Evolutionary conservation across 2,888 invertebrate genomes (phyloP).

Genomic region (Zygaena filipendulae): DNA sequence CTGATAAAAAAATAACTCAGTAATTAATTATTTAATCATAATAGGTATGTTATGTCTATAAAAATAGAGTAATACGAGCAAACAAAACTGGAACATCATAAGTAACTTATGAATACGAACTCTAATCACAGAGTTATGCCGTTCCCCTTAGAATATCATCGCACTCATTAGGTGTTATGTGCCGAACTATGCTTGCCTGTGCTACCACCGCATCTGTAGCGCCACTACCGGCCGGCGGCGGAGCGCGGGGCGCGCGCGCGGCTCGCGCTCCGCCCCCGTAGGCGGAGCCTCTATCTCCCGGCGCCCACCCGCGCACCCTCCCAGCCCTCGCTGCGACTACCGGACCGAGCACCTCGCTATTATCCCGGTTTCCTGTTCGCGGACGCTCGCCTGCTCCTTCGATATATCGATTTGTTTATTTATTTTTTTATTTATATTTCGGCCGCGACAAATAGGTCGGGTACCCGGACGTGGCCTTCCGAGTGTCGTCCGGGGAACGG

Average conservation of each 20-base stretch:
- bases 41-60: too few relatives aligned
- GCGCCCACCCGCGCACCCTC: constrained; percentile 23
- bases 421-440: too few relatives aligned
- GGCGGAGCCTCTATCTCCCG: constrained; percentile 25
- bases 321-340: constrained; percentile 23
- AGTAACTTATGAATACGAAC: too few relatives aligned
- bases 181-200: too few relatives aligned
- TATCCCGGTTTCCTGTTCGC: constrained; percentile 65
- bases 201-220: too few relatives aligned
- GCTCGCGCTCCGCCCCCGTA: constrained; percentile 26
- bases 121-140: too few relatives aligned
- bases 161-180: too few relatives aligned
- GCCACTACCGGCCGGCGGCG: constrained; percentile 16
- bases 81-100: too few relatives aligned
- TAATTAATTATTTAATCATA: too few relatives aligned
- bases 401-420: constrained; percentile 65
- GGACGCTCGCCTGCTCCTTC: constrained; percentile 55
- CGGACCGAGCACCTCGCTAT: constrained; percentile 50
- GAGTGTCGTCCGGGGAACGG: constrained; percentile 34
- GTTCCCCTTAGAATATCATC: too few relatives aligned
- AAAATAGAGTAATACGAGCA: too few relatives aligned
- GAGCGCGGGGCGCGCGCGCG: constrained; percentile 29
- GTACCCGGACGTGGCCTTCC: constrained; percentile 38
- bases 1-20: too few relatives aligned
- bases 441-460: constrained; percentile 42